Evolutionary conservation across 2,888 invertebrate genomes (phyloP), one percentile per base, ranked within the genome.

Genomic region (Cephonodes hylas): DNA sequence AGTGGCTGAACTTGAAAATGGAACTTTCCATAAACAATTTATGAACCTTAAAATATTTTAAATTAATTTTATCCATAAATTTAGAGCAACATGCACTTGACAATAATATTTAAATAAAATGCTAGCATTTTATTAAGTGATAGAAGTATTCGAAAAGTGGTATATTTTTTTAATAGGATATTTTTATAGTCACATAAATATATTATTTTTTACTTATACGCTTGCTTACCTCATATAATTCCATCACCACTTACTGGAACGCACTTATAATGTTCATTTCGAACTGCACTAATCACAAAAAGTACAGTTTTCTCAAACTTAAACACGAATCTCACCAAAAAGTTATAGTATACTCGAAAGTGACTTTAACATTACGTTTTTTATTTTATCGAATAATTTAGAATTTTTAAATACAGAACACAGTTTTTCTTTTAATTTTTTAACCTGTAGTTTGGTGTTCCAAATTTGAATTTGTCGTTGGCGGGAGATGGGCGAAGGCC

Each of bases 391-490:
- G 7, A 8, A 22, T 18, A 46, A 22, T 25, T 60, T 13, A 48
- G 61, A 45, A 59, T 60, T 59, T 60, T 38, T 53, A 22, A 46
- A 46, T 20, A 60, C 18, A 34, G n/a, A 44, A 58, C 61, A 60
- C 64, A 69, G 66, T 63, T 45, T 63, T 59, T 62, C 60, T 64
- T 69, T 59, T 67, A n/a, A 60, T 67, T 69, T 75, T 76, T 77
- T 71, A 71, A 70, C 71, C 69, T 73, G 61, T 66, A 68, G 62
- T 71, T 70, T 66, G 65, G 65, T 66, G 69, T 75, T 73, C 74
- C 65, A 79, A 80, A 83, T 89, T 89, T 87, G 79, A 89, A 89
- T 81, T 81, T 80, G 64, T 72, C 80, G 80, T 76, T 85, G 88
- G 88, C 89, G 89, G 85, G 89, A 83, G 81, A 68, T 71, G 71